Evolutionary conservation across 2,797 vertebrate genomes (phyloP), one percentile per base, ranked within the genome.

Genomic region (Crenuchus spilurus): DNA sequence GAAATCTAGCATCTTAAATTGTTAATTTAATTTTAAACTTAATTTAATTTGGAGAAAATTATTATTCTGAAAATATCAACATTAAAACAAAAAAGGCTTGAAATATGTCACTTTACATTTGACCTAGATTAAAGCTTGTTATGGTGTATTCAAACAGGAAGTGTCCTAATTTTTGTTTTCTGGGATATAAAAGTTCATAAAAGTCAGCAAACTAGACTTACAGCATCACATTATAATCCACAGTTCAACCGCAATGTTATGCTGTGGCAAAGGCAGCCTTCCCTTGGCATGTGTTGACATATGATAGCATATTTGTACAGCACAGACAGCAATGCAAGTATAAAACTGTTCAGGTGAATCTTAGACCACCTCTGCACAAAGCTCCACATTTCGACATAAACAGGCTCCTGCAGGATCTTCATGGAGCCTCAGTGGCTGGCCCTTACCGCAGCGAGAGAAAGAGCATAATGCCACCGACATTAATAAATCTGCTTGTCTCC

Each of bases 401-500:
- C 67, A 75, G 39, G 13, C 41, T 41, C 22, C 30, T 30, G 41
- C 22, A 28, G 41, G 60, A 64, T 52, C 64, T 49, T 64, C 31
- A 22, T 57, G 46, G 63, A 55, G 52, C 68, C 68, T 44, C 4
- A 3, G 11, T 69, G 76, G 41, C 57, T 69, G 60, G 70, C 46
- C 39, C 48, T 33, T 44, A 18, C 70, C 68, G 33, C 65, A 74
- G 46, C 31, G 18, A 63, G 55, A 70, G 37, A 58, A 64, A 54
- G 39, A 70, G 31, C 18, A 28, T 44, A 70, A 64, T 28, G 58
- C 60, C 49, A 74, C 46, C 20, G 58, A 80, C 75, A 83, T 83
- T 80, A 51, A 75, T 80, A 72, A 81, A 74, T 65, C 83, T 81
- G 82, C 85, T 88, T 86, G 86, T 86, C 80, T 80, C 77, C 20